phyloP scores from a whole-genome alignment of 2,113 vertebrate genomes.

The Myocastor coypus region DNA sequence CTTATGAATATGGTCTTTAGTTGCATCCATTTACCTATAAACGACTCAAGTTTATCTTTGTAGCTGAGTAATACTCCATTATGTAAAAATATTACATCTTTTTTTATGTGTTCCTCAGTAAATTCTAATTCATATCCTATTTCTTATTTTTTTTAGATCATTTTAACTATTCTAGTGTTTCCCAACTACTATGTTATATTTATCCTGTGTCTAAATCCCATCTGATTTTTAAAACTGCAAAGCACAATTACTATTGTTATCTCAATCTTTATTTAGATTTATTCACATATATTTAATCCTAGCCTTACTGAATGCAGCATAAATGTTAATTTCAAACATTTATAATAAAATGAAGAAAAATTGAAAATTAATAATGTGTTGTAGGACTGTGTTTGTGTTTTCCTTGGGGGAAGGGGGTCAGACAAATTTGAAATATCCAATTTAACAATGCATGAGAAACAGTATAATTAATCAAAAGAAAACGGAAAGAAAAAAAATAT shows the following conservation, averaged over 20 bases:
- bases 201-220: background rate
- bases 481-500: background rate
- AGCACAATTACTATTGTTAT: background rate
- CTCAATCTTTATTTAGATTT: background rate
- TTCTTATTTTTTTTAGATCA: background rate
- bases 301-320: background rate
- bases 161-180: background rate
- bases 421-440: background rate
- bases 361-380: background rate
- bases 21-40: too few relatives aligned
- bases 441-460: background rate
- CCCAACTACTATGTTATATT: background rate
- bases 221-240: background rate
- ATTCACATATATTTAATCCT: background rate
- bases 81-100: too few relatives aligned
- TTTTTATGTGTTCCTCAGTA: too few relatives aligned
- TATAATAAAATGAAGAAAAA: background rate
- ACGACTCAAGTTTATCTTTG: too few relatives aligned
- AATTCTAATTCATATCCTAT: background rate
- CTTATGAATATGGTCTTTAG: too few relatives aligned
- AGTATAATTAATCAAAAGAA: background rate
- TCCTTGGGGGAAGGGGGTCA: too few relatives aligned
- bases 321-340: constrained; percentile 8
- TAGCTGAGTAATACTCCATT: too few relatives aligned
- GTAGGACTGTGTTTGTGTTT: too few relatives aligned